Conservation (phyloP, 2,888 invertebrate species). For the Andrena dorsata region DNA sequence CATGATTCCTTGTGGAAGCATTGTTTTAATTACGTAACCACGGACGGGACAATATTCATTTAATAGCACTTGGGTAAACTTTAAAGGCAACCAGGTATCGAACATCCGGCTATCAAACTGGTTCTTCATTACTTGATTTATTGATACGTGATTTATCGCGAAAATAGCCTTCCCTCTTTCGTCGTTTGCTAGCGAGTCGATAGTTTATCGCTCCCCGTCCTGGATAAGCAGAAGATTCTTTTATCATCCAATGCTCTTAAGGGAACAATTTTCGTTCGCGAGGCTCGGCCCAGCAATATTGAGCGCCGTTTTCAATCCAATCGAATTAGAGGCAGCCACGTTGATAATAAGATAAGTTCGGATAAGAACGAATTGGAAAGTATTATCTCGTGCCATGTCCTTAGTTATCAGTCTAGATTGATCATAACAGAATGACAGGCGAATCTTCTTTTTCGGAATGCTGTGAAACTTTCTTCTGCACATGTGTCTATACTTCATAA, state of each 20-base stretch:
- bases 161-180: constrained; percentile 63
- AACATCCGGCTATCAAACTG: constrained; percentile 3
- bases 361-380: constrained; percentile 42
- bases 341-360: constrained; percentile 61
- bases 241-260: constrained; percentile 83
- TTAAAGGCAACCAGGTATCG: constrained; percentile 15
- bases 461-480: too few relatives aligned
- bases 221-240: constrained; percentile 72
- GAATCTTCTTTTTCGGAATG: too few relatives aligned
- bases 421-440: neutral
- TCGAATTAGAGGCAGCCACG: constrained; percentile 57
- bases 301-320: constrained; percentile 52
- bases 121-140: constrained; percentile 43
- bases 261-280: constrained; percentile 14
- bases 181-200: constrained; percentile 62
- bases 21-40: neutral
- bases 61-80: constrained; percentile 24
- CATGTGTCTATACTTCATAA: too few relatives aligned
- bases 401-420: neutral
- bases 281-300: constrained; percentile 3
- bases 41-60: constrained; percentile 23
- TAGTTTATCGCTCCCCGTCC: constrained; percentile 57
- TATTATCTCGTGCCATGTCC: constrained; percentile 42
- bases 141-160: constrained; percentile 70
- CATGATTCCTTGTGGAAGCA: neutral